Conservation (phyloP, 2,797 vertebrate species). For the Scarus forsteni region DNA sequence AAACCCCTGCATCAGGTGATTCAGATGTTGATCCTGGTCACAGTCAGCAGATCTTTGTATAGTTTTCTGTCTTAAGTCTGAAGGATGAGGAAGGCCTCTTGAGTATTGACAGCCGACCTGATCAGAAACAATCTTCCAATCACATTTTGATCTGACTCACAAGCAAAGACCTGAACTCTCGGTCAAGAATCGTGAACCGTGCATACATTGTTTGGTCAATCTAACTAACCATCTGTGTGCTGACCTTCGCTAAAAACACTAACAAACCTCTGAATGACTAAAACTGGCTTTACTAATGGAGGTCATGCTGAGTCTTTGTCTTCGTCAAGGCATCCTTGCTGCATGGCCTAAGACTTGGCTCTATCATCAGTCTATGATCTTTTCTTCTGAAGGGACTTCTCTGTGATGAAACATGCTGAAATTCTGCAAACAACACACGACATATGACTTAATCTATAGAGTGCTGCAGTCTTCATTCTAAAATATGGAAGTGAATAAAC, state of each 20-base stretch:
- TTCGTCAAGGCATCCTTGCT: conserved; percentile 55
- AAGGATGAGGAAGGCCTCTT: too few relatives aligned
- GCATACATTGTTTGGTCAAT: neutral
- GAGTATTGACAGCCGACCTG: neutral
- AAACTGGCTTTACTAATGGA: conserved; percentile 15
- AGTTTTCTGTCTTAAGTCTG: too few relatives aligned
- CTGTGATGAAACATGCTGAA: neutral
- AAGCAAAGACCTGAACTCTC: neutral
- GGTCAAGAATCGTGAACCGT: neutral
- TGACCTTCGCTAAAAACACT: conserved; percentile 10
- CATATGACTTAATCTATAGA: neutral
- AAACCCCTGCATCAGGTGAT: too few relatives aligned
- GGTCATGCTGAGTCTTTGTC: conserved; percentile 1
- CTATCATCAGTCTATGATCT: conserved; percentile 13
- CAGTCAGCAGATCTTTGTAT: too few relatives aligned
- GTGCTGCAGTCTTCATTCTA: too few relatives aligned
- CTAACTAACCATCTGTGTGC: conserved; percentile 9
- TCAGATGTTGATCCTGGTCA: too few relatives aligned
- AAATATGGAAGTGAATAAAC: too few relatives aligned
- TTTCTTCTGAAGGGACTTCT: neutral
- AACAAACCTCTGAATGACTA: conserved; percentile 13
- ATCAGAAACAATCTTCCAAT: neutral
- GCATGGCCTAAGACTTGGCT: conserved; percentile 62
- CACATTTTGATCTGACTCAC: neutral
- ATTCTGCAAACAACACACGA: neutral